Percentiles rank a stretch among this genome's conserved stretches.
These are phyloP conservation scores for Drepana falcataria DNA, from an alignment of 2,888 invertebrate species.

Conservation along the genomic window DNA sequence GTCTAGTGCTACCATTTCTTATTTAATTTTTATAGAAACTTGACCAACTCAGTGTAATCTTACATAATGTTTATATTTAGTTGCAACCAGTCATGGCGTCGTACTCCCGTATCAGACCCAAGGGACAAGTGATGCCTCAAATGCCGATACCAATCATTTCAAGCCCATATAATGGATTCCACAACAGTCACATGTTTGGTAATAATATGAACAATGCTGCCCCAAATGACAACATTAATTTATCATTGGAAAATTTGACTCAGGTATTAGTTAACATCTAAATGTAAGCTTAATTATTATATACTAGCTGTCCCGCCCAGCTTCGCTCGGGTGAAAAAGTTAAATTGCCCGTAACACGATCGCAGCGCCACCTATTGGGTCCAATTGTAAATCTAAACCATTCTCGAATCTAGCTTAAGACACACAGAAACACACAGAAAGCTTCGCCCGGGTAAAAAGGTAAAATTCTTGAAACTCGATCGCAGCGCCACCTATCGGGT, in stretches of 20 bases:
- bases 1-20: slow-evolving; percentile 7
- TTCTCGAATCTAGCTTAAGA: too few relatives aligned
- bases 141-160: slow-evolving; percentile 28
- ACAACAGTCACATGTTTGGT: slow-evolving; percentile 23
- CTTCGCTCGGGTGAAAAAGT: too few relatives aligned
- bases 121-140: slow-evolving; percentile 23
- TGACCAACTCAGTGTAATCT: too few relatives aligned
- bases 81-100: slow-evolving; percentile 7
- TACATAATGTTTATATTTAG: slow-evolving; percentile 22
- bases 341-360: too few relatives aligned
- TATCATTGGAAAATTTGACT: slow-evolving; percentile 68
- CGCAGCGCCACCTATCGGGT: too few relatives aligned
- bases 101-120: slow-evolving; percentile 35
- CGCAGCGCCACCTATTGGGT: too few relatives aligned
- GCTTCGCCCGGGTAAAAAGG: too few relatives aligned
- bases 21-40: too few relatives aligned
- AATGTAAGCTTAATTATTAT: neutral
- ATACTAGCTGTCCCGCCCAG: too few relatives aligned
- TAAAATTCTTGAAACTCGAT: too few relatives aligned
- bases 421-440: too few relatives aligned
- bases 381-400: too few relatives aligned
- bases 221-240: slow-evolving; percentile 60
- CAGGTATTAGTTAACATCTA: slow-evolving; percentile 43
- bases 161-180: slow-evolving; percentile 46
- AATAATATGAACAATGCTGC: slow-evolving; percentile 25